A percentile compares a stretch with the other conserved stretches of the same genome.
phyloP scores from a whole-genome alignment of 2,113 vertebrate genomes.

The Tapirus terrestris region DNA sequence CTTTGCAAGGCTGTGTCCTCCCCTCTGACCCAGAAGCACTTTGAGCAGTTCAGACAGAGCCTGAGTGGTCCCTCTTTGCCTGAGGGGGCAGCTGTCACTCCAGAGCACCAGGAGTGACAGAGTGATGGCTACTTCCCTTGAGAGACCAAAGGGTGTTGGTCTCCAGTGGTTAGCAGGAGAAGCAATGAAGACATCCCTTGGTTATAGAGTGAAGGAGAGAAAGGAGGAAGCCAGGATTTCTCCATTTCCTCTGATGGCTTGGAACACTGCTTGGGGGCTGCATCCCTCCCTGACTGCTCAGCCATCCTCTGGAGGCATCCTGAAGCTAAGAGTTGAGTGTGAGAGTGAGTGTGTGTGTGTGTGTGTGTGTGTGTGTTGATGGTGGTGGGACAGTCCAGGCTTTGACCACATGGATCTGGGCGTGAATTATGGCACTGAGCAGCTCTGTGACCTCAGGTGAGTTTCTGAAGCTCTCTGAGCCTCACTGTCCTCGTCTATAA shows the following conservation, averaged over 20 bases:
- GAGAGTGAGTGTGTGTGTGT: background rate
- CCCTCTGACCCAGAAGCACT: background rate
- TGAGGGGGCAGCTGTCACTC: background rate
- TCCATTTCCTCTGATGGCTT: background rate
- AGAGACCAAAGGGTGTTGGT: background rate
- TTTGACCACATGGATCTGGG: background rate
- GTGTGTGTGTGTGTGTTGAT: background rate
- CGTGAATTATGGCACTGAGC: background rate
- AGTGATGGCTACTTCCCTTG: background rate
- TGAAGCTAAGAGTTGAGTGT: background rate
- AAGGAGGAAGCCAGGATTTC: background rate
- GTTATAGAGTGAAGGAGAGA: background rate
- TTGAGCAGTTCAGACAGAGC: background rate
- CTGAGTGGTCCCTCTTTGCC: background rate
- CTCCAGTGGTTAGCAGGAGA: background rate
- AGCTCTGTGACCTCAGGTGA: background rate
- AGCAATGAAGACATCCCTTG: background rate
- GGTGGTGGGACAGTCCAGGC: background rate
- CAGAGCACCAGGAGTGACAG: background rate
- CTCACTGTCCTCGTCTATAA: background rate
- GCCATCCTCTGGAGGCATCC: background rate
- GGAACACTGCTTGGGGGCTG: background rate
- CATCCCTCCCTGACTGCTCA: background rate
- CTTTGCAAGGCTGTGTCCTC: background rate
- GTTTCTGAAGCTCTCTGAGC: background rate